These are phyloP conservation scores for Stegodyphus dumicola DNA, from an alignment of 1,140 invertebrate species.

Conservation along the genomic window DNA sequence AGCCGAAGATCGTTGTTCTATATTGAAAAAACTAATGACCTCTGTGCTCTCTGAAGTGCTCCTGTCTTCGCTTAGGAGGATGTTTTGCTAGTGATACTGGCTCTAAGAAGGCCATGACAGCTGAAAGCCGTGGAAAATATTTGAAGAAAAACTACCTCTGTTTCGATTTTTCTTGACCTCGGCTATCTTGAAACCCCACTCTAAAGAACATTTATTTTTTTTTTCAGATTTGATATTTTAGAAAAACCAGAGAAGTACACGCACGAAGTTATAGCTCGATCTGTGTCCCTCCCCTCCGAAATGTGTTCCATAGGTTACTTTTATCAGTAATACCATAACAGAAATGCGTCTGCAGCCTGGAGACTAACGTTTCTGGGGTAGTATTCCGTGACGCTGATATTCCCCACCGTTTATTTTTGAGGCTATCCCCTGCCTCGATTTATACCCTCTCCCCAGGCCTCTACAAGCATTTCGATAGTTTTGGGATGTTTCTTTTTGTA, in stretches of 20 bases:
- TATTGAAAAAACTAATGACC: neutral
- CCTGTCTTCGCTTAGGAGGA: neutral
- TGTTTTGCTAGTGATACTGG: slow-evolving; percentile 9
- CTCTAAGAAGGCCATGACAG: slow-evolving; percentile 9
- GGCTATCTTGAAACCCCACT: slow-evolving; percentile 28
- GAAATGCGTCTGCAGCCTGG: slow-evolving; percentile 17
- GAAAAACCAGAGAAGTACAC: neutral
- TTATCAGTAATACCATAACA: slow-evolving; percentile 30
- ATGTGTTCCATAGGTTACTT: neutral
- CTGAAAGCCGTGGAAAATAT: slow-evolving; percentile 10
- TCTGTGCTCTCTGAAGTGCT: slow-evolving; percentile 1
- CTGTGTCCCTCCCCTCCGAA: neutral
- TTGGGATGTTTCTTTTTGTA: slow-evolving; percentile 3
- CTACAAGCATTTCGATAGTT: slow-evolving; percentile 7
- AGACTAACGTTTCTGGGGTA: slow-evolving; percentile 32
- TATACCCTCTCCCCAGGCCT: neutral
- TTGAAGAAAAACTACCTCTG: slow-evolving; percentile 33
- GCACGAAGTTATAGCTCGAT: slow-evolving; percentile 6
- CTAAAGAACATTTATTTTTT: slow-evolving; percentile 12
- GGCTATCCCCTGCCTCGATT: neutral
- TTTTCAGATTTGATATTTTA: neutral
- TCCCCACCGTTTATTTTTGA: slow-evolving; percentile 3
- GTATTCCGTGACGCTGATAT: slow-evolving; percentile 38
- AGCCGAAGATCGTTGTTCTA: neutral
- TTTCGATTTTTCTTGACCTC: slow-evolving; percentile 29